Base-by-base conservation (phyloP, 2,797 vertebrate genomes). In the Sphenodon punctatus region DNA sequence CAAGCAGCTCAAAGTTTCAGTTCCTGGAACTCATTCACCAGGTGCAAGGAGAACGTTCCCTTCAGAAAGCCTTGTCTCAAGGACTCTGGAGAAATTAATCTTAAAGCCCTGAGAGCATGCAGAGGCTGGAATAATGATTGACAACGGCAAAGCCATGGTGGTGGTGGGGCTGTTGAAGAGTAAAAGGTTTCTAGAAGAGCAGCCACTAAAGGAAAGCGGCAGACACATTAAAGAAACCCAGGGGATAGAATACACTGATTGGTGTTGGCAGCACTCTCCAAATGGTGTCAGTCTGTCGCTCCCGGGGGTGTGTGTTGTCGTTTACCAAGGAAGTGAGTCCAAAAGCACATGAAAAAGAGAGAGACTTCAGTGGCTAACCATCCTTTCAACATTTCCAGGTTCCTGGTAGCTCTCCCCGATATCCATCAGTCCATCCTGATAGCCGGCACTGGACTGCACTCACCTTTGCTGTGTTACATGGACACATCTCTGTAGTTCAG, bases 401-500 rank as follows among this genome's bases (percentile, higher is more conserved):
- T 64, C 98, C 98, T 2, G 95, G 95, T 3, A 96, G 94, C 90
- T 98, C 97, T 27, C 96, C 96, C 1, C 96, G 96, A 51, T 92
- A 97, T 90, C 99, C 98, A 0, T 99, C 98, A 1, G 96, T 98
- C 42, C 97, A 99, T 42, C 98, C 98, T 0, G 98, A 99, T 90
- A 99, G 98, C 87, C 96, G 99, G 14, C 97, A 98, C 93, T 99
- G 99, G 99, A 98, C 97, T 0, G 97, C 98, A 0, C 96, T 99
- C 59, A 99, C 98, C 1, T 98, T 98, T 0, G 98, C 98, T 0
- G 99, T 99, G 70, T 77, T 99, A 23, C 99, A 99, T 0, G 98
- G 98, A 68, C 98, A 99, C 94, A 99, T 99, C 92, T 99, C 98
- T 0, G 98, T 99, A 1, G 98, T 98, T 4, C 98, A 99, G 98